Evolutionary conservation across 2,888 invertebrate genomes (phyloP).

Genomic region (Torymus auratus): DNA sequence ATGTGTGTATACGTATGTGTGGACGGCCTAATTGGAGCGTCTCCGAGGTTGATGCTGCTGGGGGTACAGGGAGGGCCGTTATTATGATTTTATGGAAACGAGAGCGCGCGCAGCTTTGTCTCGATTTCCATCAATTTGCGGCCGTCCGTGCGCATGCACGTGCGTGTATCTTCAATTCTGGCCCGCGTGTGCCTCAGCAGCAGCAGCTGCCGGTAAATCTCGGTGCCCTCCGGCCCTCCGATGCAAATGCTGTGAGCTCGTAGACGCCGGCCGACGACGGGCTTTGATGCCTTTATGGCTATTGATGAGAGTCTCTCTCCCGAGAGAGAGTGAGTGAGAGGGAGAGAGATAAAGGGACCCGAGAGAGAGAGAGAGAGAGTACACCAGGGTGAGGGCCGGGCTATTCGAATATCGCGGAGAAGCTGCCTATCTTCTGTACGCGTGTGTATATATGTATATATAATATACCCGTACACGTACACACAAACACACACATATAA

Average conservation of each 20-base stretch:
- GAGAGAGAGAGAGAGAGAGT: background rate
- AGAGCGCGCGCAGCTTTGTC: conserved; percentile 33
- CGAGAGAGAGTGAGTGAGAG: background rate
- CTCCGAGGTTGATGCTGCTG: conserved; percentile 16
- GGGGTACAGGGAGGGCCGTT: conserved; percentile 1
- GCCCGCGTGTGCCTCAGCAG: background rate
- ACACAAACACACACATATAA: background rate
- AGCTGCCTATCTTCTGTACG: background rate
- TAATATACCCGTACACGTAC: background rate
- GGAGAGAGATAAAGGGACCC: conserved; percentile 31
- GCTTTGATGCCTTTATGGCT: conserved; percentile 44
- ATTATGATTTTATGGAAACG: background rate
- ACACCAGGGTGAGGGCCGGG: background rate
- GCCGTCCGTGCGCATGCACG: too few relatives aligned
- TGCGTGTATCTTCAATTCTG: conserved; percentile 35
- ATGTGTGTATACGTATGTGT: background rate
- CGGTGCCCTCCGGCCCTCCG: background rate
- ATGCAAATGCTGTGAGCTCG: conserved; percentile 21
- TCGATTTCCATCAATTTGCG: conserved; percentile 48
- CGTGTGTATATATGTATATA: background rate
- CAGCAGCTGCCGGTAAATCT: conserved; percentile 19
- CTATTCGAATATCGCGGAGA: conserved; percentile 10
- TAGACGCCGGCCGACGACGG: background rate
- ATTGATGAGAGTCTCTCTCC: conserved; percentile 27
- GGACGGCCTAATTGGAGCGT: conserved; percentile 42